A percentile compares a stretch with the other conserved stretches of the same genome.
Conservation (phyloP, 2,113 vertebrate genomes). For the Paramisgurnus dabryanus region DNA sequence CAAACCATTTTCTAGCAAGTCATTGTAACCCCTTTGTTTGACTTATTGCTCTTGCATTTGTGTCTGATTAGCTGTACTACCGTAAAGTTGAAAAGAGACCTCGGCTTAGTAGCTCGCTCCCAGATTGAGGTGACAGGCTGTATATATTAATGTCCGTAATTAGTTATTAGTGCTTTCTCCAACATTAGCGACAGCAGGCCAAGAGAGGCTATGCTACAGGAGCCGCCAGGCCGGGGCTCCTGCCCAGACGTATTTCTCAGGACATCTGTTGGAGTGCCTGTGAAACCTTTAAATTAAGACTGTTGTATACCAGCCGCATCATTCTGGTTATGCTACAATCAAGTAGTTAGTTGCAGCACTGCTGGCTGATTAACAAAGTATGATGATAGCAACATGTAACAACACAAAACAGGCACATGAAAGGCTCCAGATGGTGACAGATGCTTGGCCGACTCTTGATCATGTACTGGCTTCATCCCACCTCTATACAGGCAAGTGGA, state of each 20-base stretch:
- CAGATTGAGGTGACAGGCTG: constrained; percentile 42
- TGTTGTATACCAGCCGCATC: constrained; percentile 50
- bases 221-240: constrained; percentile 30
- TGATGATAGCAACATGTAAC: neutral
- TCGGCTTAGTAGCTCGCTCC: constrained; percentile 45
- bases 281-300: constrained; percentile 49
- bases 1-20: constrained; percentile 30
- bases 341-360: constrained; percentile 10
- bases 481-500: constrained; percentile 30
- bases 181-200: constrained; percentile 47
- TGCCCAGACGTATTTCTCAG: constrained; percentile 47
- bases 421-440: constrained; percentile 25
- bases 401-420: constrained; percentile 37
- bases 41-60: constrained; percentile 47
- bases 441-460: neutral
- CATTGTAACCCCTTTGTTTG: constrained; percentile 28
- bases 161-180: constrained; percentile 37
- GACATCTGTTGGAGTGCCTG: constrained; percentile 55
- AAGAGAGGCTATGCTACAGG: constrained; percentile 31
- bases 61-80: constrained; percentile 52
- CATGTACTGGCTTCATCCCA: neutral
- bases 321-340: constrained; percentile 24
- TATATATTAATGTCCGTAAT: constrained; percentile 53
- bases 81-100: constrained; percentile 23
- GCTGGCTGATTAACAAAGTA: neutral